Evolutionary conservation across 2,888 invertebrate species (phyloP).

Genomic region (Epinotia bilunana): DNA sequence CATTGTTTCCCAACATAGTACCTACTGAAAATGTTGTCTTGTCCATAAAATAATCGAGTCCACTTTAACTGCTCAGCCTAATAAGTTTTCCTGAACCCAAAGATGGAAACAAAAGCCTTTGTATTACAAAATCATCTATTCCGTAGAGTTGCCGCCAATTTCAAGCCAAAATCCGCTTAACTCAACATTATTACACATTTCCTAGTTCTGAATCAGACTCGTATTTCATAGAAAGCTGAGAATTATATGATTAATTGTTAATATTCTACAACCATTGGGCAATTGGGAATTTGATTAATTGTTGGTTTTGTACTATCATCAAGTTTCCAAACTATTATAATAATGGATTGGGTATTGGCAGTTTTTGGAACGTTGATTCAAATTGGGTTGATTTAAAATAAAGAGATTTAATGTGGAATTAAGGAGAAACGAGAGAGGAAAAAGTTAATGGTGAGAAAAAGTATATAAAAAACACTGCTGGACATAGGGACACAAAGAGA

Average conservation of each 20-base stretch:
- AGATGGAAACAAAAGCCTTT: background rate
- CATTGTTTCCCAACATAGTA: no score
- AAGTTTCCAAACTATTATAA: no score
- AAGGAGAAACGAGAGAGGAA: no score
- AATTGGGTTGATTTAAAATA: no score
- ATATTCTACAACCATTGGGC: slow-evolving; percentile 21
- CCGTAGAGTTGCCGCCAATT: background rate
- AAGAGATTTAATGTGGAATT: no score
- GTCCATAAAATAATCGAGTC: no score
- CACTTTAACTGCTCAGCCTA: background rate
- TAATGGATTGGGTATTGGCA: no score
- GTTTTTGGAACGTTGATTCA: no score
- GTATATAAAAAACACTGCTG: no score
- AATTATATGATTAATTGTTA: slow-evolving; percentile 30
- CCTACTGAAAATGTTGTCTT: no score
- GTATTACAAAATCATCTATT: background rate
- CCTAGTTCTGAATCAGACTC: background rate
- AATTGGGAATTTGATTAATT: slow-evolving; percentile 30
- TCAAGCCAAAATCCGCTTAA: background rate
- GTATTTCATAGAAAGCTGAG: slow-evolving; percentile 6
- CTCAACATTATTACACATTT: slow-evolving; percentile 4
- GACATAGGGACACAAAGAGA: no score
- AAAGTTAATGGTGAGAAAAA: no score
- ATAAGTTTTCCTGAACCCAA: background rate
- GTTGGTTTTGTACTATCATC: background rate